Conservation (phyloP, 2,797 vertebrate species). For the Vespertilio murinus region DNA sequence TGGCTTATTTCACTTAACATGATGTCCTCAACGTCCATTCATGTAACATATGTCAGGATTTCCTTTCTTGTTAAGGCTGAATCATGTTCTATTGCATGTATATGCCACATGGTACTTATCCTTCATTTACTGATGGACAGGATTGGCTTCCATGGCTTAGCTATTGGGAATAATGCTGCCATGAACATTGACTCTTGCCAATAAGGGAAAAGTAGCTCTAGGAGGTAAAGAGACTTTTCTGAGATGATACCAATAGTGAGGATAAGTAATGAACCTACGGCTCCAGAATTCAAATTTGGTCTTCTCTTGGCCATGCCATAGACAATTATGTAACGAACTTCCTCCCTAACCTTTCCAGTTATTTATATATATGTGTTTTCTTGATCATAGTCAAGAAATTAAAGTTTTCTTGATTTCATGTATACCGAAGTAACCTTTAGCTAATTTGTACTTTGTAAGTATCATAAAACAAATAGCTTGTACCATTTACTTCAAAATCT, state of each 20-base stretch:
- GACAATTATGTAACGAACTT: not conserved
- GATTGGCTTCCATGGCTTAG: not conserved
- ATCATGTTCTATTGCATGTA: not conserved
- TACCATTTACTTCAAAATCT: slow-evolving; percentile 62
- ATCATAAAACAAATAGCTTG: slow-evolving; percentile 63
- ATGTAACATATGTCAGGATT: not conserved
- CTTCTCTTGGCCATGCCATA: not conserved
- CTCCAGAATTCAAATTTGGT: not conserved
- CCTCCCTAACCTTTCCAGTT: not conserved
- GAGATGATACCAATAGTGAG: not conserved
- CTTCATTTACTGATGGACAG: not conserved
- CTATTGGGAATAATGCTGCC: not conserved
- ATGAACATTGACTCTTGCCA: not conserved
- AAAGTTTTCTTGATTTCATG: slow-evolving; percentile 68
- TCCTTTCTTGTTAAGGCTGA: not conserved
- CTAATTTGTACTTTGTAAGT: slow-evolving; percentile 56
- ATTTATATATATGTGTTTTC: not conserved
- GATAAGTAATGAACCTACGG: not conserved
- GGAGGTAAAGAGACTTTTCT: not conserved
- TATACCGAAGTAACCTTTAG: slow-evolving; percentile 54
- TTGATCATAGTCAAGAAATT: slow-evolving; percentile 35
- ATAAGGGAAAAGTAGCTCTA: not conserved
- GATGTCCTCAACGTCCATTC: not conserved
- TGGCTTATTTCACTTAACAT: not conserved
- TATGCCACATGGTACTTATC: not conserved